Evolutionary conservation across 2,888 invertebrate species (phyloP), one percentile per base, ranked within the genome.

Genomic region (Ectemnius cavifrons): DNA sequence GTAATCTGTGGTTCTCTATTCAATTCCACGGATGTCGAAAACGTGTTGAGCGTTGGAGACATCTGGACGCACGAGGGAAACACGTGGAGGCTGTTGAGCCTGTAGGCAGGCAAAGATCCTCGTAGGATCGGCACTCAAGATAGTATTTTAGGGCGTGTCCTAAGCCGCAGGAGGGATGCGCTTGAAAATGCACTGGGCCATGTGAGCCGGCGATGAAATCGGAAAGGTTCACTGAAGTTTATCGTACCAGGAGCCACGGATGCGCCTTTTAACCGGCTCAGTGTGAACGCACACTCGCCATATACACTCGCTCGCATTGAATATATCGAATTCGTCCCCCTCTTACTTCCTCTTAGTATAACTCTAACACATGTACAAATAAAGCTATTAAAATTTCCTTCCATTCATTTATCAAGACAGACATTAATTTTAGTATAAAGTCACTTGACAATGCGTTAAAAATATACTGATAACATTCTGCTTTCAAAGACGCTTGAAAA

Each of bases 61-160:
- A 52, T 52, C 52, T 52, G 52, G 46, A 11, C 20, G 16, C 59
- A 13, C 13, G 47, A 20, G 49, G 16, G 61, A 23, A 16, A 8
- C 47, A 52, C 52, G 52, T 52, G 52, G 52, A 52, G 52, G 13
- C 13, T 47, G 52, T 52, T 14, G 52, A 14, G 52, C 52, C n/a
- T 52, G 52, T 3, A 23, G 3, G n/a, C 52, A 16, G n/a, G 14
- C 16, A 14, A 2, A 23, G 20, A 49, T 47, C 63, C 63, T 52
- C 20, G 57, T 5, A 77, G 72, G 82, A 81, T 82, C 67, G 77
- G 72, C 70, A 74, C 75, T 78, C 71, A 77, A 84, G 84, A 84
- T 82, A 82, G 80, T 78, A 82, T 80, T 80, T 80, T 76, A 75
- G 81, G 82, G 80, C 79, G 82, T 80, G 78, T 75, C 78, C 60